phyloP scores from a whole-genome alignment of 2,113 vertebrate genomes.

The Orthochromis indermauri region DNA sequence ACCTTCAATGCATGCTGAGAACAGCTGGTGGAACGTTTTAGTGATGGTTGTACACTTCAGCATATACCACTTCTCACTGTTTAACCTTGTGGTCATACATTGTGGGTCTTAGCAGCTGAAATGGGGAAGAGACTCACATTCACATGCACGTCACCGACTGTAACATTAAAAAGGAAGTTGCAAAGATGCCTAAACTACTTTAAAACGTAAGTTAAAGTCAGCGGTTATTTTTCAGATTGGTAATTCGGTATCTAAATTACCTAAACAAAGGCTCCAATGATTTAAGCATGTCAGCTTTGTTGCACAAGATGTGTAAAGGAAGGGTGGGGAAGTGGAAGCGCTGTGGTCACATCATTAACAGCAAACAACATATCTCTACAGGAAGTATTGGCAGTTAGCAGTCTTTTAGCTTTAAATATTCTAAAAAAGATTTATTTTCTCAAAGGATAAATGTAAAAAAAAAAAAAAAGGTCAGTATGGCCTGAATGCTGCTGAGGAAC shows the following conservation, averaged over 20 bases:
- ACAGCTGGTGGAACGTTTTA: not conserved
- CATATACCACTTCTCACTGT: not conserved
- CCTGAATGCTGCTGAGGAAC: not conserved
- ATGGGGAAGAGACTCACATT: constrained; percentile 14
- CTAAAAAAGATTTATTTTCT: not conserved
- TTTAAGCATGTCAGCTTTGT: not conserved
- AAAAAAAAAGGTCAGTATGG: not conserved
- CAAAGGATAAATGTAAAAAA: not conserved
- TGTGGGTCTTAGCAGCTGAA: not conserved
- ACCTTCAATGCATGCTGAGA: not conserved
- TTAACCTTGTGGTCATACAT: not conserved
- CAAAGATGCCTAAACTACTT: not conserved
- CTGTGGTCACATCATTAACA: not conserved
- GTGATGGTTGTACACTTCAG: not conserved
- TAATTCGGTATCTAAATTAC: not conserved
- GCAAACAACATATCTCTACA: not conserved
- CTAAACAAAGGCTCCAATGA: not conserved
- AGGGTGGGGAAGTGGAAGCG: constrained; percentile 24
- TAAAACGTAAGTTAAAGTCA: not conserved
- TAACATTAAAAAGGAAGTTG: constrained; percentile 2
- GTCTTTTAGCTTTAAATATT: not conserved
- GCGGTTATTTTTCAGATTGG: not conserved
- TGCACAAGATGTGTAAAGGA: constrained; percentile 6
- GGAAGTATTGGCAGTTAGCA: not conserved
- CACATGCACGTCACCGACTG: not conserved